Evolutionary conservation across 2,888 invertebrate species (phyloP).

Genomic region (Sarcophaga carnaria): DNA sequence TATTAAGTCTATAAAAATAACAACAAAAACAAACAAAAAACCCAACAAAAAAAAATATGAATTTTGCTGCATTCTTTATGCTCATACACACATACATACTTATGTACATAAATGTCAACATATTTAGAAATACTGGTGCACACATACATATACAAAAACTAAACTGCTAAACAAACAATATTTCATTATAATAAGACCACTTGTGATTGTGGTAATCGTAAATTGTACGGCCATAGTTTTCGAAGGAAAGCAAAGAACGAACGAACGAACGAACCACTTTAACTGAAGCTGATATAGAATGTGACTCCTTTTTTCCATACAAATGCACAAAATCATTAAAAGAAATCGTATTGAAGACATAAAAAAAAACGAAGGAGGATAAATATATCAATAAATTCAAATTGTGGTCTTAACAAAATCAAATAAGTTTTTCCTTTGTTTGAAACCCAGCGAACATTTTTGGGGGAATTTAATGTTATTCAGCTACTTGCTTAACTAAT

Average conservation of each 20-base stretch:
- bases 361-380: conserved; percentile 8
- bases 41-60: too few relatives aligned
- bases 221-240: conserved; percentile 28
- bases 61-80: too few relatives aligned
- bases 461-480: not conserved
- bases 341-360: conserved; percentile 16
- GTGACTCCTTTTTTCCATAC: conserved; percentile 28
- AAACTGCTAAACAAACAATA: conserved; percentile 68
- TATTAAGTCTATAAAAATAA: conserved; percentile 64
- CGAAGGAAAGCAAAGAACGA: not conserved
- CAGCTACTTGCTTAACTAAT: too few relatives aligned
- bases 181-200: conserved; percentile 69
- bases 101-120: conserved; percentile 18
- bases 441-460: conserved; percentile 24
- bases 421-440: conserved; percentile 42
- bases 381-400: conserved; percentile 67
- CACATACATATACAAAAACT: conserved; percentile 44
- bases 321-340: conserved; percentile 15
- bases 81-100: too few relatives aligned
- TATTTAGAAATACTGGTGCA: conserved; percentile 18
- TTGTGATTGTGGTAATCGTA: conserved; percentile 64
- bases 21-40: not conserved
- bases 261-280: not conserved
- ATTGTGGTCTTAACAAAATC: conserved; percentile 65
- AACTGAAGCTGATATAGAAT: conserved; percentile 21